Evolutionary conservation across 2,888 invertebrate genomes (phyloP), one percentile per base, ranked within the genome.

Genomic region (Ganaspis brasiliensis): DNA sequence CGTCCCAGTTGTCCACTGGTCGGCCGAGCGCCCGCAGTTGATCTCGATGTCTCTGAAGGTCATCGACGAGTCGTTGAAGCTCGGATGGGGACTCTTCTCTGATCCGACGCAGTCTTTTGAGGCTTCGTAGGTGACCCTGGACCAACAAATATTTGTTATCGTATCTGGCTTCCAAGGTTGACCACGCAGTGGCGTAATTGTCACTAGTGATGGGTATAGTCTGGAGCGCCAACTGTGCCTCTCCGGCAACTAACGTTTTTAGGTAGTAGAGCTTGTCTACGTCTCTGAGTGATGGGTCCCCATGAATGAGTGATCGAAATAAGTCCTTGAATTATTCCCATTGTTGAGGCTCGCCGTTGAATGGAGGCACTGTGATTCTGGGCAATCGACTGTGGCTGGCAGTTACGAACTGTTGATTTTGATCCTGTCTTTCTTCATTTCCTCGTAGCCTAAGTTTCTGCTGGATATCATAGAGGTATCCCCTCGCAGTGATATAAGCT

Each of bases 261-360:
- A 57, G 55, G 21, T 57, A 72, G 24, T 57, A 57, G 1, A 72
- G 14, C 14, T 26, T 37, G 4, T 56, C 21, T 10, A 72, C 72
- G 6, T 40, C 57, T 10, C 14, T 57, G 35, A 72, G 72, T 6
- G 2, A 5, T 0, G 14, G 5, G 49, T 72, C 57, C 2, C 16
- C 37, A 14, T 72, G 40, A 2, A 72, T 72, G 1, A 72, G 57
- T 1, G 57, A 56, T 2, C 12, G 24, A 14, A 72, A 40, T 0
- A 57, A 12, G 4, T 72, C 57, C 9, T 19, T 57, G 4, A 57
- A 57, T 2, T 37, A 57, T 24, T 72, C 45, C 57, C 72, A 72
- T 9, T 72, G 57, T 16, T 72, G 40, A 8, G 19, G 19, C 0
- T n/a, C 24, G 10, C 72, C 40, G 9, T n/a, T n/a, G 35, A 72